Evolutionary conservation across 2,888 invertebrate genomes (phyloP), one percentile per base, ranked within the genome.

Genomic region (Digitonthophagus gazella): DNA sequence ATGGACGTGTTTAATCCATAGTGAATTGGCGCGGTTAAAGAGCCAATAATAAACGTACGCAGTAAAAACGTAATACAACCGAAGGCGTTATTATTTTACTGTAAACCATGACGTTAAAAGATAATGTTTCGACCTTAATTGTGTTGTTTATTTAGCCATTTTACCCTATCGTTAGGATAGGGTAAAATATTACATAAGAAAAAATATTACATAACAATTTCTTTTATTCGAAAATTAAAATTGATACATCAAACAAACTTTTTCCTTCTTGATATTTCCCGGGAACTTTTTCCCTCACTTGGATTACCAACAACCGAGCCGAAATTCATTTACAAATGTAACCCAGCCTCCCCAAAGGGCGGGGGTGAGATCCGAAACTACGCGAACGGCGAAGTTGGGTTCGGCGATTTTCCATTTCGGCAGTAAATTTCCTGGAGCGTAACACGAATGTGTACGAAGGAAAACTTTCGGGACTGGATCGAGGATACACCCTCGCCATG

Each of bases 391-490:
- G 18, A 61, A 19, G 18, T 18, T 19, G 61, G 68, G 55, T 69
- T 44, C 61, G 54, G 15, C 57, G 63, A 61, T 66, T 66, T 69
- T 65, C 66, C 58, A 61, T 69, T 69, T 69, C 65, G 65, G 66
- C 54, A 58, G 67, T 69, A 69, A 69, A 69, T 69, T 69, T 69
- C 68, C 68, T 66, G 68, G 57, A 70, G 68, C 68, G 70, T 70
- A 70, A 67, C 70, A 67, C 61, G 65, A 69, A 70, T 70, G 71
- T 71, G 69, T 73, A 72, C 70, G 73, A 73, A 44, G 28, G 28
- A 44, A 44, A 74, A 74, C 71, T 74, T 74, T 74, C 69, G 67
- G 73, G 72, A 69, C 11, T 6, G 28, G 28, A 44, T 44, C 28
- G 28, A 44, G 28, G 28, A 44, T 44, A 44, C 28, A 44, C 28